phyloP scores from a whole-genome alignment of 2,113 vertebrate genomes.

The Chionomys nivalis region DNA sequence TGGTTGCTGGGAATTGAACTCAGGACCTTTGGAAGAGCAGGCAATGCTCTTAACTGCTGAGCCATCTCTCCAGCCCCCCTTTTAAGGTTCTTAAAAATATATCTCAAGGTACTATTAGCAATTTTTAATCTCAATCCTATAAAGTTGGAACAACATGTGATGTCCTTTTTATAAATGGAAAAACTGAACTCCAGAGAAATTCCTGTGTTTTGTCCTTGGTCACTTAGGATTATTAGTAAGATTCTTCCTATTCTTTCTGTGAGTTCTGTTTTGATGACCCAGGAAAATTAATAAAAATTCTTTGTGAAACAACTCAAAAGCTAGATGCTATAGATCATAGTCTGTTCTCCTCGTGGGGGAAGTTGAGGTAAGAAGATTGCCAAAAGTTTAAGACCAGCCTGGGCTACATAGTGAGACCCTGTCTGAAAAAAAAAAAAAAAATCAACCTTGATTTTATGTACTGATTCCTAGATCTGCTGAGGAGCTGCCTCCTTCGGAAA shows the following conservation, averaged over 20 bases:
- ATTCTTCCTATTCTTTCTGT: not conserved
- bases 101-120: not conserved
- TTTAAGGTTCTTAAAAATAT: not conserved
- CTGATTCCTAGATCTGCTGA: not conserved
- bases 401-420: not conserved
- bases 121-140: not conserved
- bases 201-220: not conserved
- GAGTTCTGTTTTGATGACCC: constrained; percentile 30
- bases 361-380: not conserved
- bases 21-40: too few relatives aligned
- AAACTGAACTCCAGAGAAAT: not conserved
- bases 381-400: not conserved
- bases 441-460: constrained; percentile 5
- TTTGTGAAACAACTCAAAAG: not conserved
- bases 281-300: not conserved
- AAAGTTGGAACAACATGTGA: not conserved
- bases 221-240: not conserved
- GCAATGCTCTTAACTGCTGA: too few relatives aligned
- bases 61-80: too few relatives aligned
- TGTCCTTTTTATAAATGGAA: not conserved
- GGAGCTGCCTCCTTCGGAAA: not conserved
- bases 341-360: not conserved
- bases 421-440: not conserved
- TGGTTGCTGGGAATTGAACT: too few relatives aligned
- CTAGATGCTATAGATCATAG: not conserved